Evolutionary conservation across 64 coral and sea anemone genomes (phyloP), one percentile per base, ranked within the genome.

Genomic region (Catalaphyllia jardinei): DNA sequence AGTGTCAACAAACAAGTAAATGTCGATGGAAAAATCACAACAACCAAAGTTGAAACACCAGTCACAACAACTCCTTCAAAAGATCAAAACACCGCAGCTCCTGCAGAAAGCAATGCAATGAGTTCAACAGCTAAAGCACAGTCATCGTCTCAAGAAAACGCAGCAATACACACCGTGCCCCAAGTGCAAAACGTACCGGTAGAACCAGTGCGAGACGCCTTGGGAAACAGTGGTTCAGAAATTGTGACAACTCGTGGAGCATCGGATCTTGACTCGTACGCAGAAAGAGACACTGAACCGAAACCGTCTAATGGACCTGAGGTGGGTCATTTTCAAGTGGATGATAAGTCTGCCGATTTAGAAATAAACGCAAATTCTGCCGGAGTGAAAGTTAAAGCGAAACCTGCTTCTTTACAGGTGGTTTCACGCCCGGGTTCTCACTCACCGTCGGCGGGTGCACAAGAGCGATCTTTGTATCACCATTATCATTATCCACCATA

Each of bases 311-410:
- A 77, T 62, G 79, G 73, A 46, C 55, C 86, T 22, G 90, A 89
- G n/a, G 91, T 92, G 35, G 94, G 90, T 55, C 90, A 99, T 91
- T 99, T 99, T 89, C 97, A 93, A 92, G 97, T 99, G 0, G 87
- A 95, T 62, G 97, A 99, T 73, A 99, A 99, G 79, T 93, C 97
- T 22, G 97, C 97, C 1, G 97, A 99, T 78, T 80, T 99, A 62
- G 97, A 99, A 88, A 93, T 99, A 74, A 95, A 99, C 72, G 97
- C 97, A 3, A 95, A 99, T 73, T 93, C 97, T 4, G 94, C 93
- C 17, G 97, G 97, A 49, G 97, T 99, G 10, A 93, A 95, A 87
- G 97, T 99, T 11, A 99, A 99, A 78, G 97, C 97, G 27, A 99
- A 99, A 86, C 97, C 97, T 29, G 97, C 97, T 55, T 99, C 97